A percentile compares a stretch with the other conserved stretches of the same genome.
Evolutionary conservation across 92 coral and sea anemone species (phyloP).

Genomic region (Actinernus sp.): DNA sequence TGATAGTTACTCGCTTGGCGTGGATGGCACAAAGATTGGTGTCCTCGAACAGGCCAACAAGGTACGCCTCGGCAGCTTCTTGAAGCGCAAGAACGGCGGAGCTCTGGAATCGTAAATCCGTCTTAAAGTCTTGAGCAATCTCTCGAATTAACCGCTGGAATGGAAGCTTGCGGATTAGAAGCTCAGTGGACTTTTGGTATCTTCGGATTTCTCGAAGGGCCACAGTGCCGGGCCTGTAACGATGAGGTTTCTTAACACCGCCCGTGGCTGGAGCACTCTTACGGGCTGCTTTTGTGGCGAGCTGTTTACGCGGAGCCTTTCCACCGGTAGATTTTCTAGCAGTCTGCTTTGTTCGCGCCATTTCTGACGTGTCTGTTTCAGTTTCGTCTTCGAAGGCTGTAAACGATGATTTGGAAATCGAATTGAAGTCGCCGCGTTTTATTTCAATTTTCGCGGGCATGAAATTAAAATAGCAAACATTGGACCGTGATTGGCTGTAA

Average conservation of each 20-base stretch:
- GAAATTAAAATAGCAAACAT: too few species aligned
- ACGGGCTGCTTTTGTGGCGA: constrained; percentile 81
- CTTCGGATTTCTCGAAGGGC: constrained; percentile 91
- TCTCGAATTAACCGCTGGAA: constrained; percentile 74
- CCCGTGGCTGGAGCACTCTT: constrained; percentile 84
- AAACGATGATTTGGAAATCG: too few species aligned
- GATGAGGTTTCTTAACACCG: constrained; percentile 87
- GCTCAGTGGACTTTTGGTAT: constrained; percentile 79
- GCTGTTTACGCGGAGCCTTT: constrained; percentile 79
- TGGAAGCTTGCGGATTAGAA: constrained; percentile 75
- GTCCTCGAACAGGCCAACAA: constrained; percentile 61
- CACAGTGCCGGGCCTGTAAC: constrained; percentile 87
- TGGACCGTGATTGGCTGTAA: too few species aligned
- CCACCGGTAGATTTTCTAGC: constrained; percentile 79
- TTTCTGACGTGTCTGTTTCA: too few species aligned
- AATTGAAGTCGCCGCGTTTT: too few species aligned
- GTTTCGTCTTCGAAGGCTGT: too few species aligned
- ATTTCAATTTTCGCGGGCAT: too few species aligned
- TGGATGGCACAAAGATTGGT: constrained; percentile 71
- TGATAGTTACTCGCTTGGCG: constrained; percentile 76
- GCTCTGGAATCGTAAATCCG: constrained; percentile 41
- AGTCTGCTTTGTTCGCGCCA: constrained; percentile 68
- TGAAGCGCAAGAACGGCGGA: constrained; percentile 58
- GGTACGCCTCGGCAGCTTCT: constrained; percentile 53
- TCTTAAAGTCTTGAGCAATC: constrained; percentile 72